Percentiles rank a stretch among this genome's conserved stretches.
Evolutionary conservation across 2,888 invertebrate species (phyloP).

Genomic region (Cerastoderma edule): DNA sequence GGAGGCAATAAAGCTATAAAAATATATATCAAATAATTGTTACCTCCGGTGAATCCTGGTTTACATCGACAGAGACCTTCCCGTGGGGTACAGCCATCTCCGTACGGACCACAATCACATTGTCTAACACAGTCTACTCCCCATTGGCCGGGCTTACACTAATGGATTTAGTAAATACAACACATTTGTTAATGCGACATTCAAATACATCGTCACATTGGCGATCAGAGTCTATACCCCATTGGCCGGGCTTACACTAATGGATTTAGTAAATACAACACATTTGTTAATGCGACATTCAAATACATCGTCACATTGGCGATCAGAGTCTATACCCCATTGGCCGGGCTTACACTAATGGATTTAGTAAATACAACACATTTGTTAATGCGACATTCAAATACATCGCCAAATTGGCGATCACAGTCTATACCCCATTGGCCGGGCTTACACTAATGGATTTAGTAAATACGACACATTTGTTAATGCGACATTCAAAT

Average conservation of each 20-base stretch:
- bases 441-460: conserved; percentile 65
- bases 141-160: conserved; percentile 65
- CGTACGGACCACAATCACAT: conserved; percentile 66
- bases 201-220: conserved; percentile 68
- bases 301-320: conserved; percentile 67
- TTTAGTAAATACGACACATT: too few species aligned
- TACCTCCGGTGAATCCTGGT: conserved; percentile 75
- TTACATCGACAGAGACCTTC: conserved; percentile 73
- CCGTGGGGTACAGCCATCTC: conserved; percentile 62
- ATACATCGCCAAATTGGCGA: conserved; percentile 65
- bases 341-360: conserved; percentile 62
- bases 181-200: too few species aligned
- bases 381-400: too few species aligned
- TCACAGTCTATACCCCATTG: conserved; percentile 65
- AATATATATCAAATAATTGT: too few species aligned
- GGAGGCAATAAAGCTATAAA: too few species aligned
- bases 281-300: too few species aligned
- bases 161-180: too few species aligned
- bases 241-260: conserved; percentile 63
- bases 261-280: too few species aligned
- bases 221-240: conserved; percentile 65
- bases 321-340: conserved; percentile 65
- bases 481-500: too few species aligned
- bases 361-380: too few species aligned
- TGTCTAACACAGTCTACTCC: conserved; percentile 64